phyloP scores from a whole-genome alignment of 2,797 vertebrate species.

The Microctenopoma lineatum region DNA sequence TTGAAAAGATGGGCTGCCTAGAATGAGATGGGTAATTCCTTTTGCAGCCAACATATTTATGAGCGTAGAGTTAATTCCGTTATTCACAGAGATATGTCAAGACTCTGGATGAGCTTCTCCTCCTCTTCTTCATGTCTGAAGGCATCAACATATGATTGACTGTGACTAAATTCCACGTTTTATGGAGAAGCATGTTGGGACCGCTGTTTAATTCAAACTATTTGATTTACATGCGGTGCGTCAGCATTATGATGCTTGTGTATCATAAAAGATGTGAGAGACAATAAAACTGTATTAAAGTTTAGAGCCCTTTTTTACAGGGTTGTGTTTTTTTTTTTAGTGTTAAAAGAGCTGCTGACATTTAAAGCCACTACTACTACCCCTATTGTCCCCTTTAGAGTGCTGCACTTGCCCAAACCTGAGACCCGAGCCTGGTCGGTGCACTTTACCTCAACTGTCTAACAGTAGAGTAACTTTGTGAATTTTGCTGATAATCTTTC shows the following conservation, averaged over 20 bases:
- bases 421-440: background rate
- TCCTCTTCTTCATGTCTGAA: conserved; percentile 68
- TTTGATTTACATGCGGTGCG: conserved; percentile 21
- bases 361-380: no score
- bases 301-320: conserved; percentile 13
- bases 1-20: conserved; percentile 41
- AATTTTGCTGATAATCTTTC: no score
- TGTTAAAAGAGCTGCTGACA: no score
- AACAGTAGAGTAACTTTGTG: no score
- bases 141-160: conserved; percentile 63
- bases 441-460: no score
- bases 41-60: conserved; percentile 69
- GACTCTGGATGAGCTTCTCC: conserved; percentile 50
- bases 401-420: background rate
- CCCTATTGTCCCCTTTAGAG: background rate
- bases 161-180: conserved; percentile 61
- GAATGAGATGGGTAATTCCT: conserved; percentile 63
- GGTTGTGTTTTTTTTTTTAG: conserved; percentile 6
- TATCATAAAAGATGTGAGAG: conserved; percentile 27
- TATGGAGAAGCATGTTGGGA: conserved; percentile 29
- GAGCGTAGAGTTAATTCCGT: conserved; percentile 71
- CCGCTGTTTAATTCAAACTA: conserved; percentile 33
- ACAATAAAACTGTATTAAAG: conserved; percentile 35
- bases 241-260: conserved; percentile 27
- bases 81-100: conserved; percentile 62